Conservation (phyloP, 1,140 invertebrate species). For the Stegodyphus mimosarum region DNA sequence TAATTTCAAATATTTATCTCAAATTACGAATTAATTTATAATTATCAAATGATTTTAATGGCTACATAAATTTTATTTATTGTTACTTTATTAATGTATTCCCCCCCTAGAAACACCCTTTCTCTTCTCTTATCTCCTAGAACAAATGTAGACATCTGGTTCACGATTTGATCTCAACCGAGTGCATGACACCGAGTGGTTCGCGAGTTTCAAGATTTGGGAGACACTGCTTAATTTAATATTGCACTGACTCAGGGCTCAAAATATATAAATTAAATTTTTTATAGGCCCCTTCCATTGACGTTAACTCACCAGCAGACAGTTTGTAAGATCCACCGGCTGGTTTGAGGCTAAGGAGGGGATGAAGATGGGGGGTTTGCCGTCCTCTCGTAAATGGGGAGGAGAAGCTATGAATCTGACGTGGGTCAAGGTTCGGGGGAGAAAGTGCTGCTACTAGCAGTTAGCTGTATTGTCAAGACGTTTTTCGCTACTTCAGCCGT, state of each 20-base stretch:
- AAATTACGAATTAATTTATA: too few relatives aligned
- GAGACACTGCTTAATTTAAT: too few relatives aligned
- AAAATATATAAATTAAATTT: not conserved
- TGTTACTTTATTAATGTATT: too few relatives aligned
- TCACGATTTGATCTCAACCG: too few relatives aligned
- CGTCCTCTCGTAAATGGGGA: not conserved
- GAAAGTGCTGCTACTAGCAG: not conserved
- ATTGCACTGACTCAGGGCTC: not conserved
- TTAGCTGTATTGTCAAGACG: constrained; percentile 8
- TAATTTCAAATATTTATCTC: too few relatives aligned
- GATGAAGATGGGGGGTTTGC: not conserved
- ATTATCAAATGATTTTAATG: too few relatives aligned
- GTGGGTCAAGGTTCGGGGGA: constrained; percentile 33
- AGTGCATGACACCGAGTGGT: too few relatives aligned
- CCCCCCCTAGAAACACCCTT: too few relatives aligned
- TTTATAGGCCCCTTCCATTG: not conserved
- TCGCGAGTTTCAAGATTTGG: too few relatives aligned
- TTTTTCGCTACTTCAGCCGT: constrained; percentile 12
- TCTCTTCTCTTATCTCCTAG: too few relatives aligned
- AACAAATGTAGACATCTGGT: too few relatives aligned
- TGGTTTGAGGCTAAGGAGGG: not conserved
- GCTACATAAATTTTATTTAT: too few relatives aligned
- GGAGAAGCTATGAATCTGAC: not conserved
- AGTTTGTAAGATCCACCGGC: constrained; percentile 25
- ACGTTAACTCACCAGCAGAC: constrained; percentile 28